Evolutionary conservation across 2,888 invertebrate genomes (phyloP).

Genomic region (Xanthorhoe designata): DNA sequence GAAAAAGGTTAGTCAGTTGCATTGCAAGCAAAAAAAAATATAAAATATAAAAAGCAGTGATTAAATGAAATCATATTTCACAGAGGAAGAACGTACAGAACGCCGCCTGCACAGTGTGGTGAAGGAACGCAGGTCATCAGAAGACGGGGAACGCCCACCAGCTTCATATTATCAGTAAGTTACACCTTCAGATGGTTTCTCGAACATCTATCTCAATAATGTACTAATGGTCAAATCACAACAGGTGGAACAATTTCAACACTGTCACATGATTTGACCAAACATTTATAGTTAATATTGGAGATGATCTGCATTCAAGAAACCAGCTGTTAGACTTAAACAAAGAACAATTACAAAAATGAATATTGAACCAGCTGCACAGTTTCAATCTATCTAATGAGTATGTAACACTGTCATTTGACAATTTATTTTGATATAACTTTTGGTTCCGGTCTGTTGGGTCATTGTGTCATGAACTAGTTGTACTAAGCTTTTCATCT

Average conservation of each 20-base stretch:
- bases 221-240: no score
- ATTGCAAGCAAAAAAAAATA: not conserved
- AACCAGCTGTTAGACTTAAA: not conserved
- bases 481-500: not conserved
- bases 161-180: conserved; percentile 80
- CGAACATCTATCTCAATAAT: no score
- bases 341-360: not conserved
- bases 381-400: not conserved
- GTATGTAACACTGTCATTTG: not conserved
- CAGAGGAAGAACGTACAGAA: conserved; percentile 59
- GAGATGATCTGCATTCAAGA: no score
- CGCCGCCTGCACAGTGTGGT: conserved; percentile 76
- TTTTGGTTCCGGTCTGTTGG: conserved; percentile 19
- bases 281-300: no score
- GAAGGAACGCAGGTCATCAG: conserved; percentile 71
- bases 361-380: not conserved
- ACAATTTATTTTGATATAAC: not conserved
- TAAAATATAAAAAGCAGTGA: not conserved
- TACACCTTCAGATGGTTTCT: no score
- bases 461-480: conserved; percentile 9
- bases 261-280: no score
- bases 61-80: conserved; percentile 13
- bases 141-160: conserved; percentile 66
- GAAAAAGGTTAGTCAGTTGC: conserved; percentile 56
- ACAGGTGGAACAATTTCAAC: no score